Evolutionary conservation across 2,113 vertebrate species (phyloP), one percentile per base, ranked within the genome.

Genomic region (Chaenogobius annularis): DNA sequence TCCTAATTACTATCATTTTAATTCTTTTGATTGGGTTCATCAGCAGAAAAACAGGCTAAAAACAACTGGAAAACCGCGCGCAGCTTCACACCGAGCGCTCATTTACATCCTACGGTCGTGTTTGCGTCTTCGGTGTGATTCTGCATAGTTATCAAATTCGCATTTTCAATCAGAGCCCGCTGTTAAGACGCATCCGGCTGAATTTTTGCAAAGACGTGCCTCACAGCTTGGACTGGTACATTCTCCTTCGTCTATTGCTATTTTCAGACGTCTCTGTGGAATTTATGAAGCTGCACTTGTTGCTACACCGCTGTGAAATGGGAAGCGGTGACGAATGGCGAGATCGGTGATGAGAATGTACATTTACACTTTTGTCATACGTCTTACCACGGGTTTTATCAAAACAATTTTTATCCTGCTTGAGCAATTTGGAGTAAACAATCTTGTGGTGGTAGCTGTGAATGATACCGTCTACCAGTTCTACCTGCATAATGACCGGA

Each of bases 31-130:
- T 68, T 85, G 44, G 26, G 48, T 70, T 69, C 62, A 72, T 37
- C 56, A 10, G 3, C 22, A 52, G n/a, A 62, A 72, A 81, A 86
- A 77, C 13, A 69, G 79, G 19, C 14, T 43, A 43, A 47, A n/a
- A 54, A 63, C 48, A 66, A 77, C 68, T 58, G 11, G 37, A 23
- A 54, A 48, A 62, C n/a, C 13, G 23, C 10, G 23, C 37, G 17
- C 26, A 2, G 83, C 61, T 70, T 75, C 77, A 82, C 77, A 68
- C 73, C 0, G 77, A 22, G 72, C 46, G 70, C 66, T 88, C 83
- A 85, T 87, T 80, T 86, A 82, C 83, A 83, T 87, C 88, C 89
- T 65, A 56, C 86, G 67, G 87, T 88, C 87, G 76, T 79, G 73
- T 59, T 1, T 52, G 56, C 40, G 13, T 3, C 31, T 47, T 0